Evolutionary conservation across 2,113 vertebrate species (phyloP).

Genomic region (Barbus barbus): DNA sequence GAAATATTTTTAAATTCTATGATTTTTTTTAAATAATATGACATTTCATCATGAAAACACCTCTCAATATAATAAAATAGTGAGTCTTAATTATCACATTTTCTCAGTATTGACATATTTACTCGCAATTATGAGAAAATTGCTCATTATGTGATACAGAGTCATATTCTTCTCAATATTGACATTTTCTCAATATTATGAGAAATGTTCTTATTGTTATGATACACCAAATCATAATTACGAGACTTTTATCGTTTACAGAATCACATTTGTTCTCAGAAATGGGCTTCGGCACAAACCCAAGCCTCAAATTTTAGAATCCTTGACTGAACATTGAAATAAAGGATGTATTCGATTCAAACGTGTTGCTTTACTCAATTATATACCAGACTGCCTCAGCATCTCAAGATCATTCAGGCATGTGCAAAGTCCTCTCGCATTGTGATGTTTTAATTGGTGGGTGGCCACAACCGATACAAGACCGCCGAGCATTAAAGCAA

Average conservation of each 20-base stretch:
- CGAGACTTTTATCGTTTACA: not conserved
- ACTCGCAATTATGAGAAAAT: not conserved
- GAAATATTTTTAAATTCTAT: no score
- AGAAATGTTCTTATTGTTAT: not conserved
- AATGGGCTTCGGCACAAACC: not conserved
- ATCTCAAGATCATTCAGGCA: slow-evolving; percentile 8
- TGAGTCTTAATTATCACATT: not conserved
- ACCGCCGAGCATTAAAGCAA: not conserved
- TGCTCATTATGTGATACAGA: not conserved
- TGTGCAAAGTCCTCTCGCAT: not conserved
- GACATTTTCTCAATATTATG: not conserved
- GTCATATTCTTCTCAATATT: not conserved
- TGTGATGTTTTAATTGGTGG: slow-evolving; percentile 11
- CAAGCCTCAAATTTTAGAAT: not conserved
- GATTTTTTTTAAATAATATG: not conserved
- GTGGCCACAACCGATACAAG: not conserved
- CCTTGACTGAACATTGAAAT: not conserved
- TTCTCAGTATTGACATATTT: not conserved
- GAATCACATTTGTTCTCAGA: not conserved
- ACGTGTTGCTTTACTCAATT: slow-evolving; percentile 12
- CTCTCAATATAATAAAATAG: not conserved
- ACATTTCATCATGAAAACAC: not conserved
- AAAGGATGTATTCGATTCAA: not conserved
- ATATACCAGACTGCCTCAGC: slow-evolving; percentile 6
- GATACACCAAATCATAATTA: not conserved